Conservation (phyloP, 30 jellyfish, hydroid and myxozoan genomes). For the Pseudorhiza aurosa region DNA sequence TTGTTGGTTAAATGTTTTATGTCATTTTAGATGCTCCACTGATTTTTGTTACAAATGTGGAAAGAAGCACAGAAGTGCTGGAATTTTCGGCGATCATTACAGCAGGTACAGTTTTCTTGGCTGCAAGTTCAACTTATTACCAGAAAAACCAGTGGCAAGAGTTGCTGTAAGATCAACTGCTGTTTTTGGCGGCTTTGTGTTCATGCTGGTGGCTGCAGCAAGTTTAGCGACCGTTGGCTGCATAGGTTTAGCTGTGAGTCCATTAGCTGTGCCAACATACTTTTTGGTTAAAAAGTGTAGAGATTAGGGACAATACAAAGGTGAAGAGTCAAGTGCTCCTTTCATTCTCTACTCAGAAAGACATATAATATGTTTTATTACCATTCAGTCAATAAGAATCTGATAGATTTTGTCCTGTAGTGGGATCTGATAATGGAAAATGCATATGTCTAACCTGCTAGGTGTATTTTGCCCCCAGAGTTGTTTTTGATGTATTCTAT, state of each 20-base stretch:
- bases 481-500: no score
- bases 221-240: constrained; percentile 46
- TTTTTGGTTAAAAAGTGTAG: constrained; percentile 4
- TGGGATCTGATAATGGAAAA: no score
- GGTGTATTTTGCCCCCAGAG: no score
- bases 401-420: no score
- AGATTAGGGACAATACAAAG: background rate
- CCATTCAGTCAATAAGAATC: no score
- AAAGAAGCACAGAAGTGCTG: constrained; percentile 52
- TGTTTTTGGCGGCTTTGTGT: constrained; percentile 32
- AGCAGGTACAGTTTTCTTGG: constrained; percentile 78
- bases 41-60: constrained; percentile 91
- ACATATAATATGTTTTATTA: no score
- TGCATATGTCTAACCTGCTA: no score
- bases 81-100: constrained; percentile 80
- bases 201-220: constrained; percentile 42
- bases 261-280: constrained; percentile 39
- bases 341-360: no score
- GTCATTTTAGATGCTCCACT: constrained; percentile 66
- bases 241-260: constrained; percentile 38
- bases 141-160: constrained; percentile 68
- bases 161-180: constrained; percentile 63
- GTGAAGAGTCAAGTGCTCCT: no score
- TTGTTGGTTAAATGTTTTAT: no score
- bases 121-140: constrained; percentile 69